Base-by-base conservation (phyloP, 2,888 invertebrate genomes). In the Drosophila merina region DNA sequence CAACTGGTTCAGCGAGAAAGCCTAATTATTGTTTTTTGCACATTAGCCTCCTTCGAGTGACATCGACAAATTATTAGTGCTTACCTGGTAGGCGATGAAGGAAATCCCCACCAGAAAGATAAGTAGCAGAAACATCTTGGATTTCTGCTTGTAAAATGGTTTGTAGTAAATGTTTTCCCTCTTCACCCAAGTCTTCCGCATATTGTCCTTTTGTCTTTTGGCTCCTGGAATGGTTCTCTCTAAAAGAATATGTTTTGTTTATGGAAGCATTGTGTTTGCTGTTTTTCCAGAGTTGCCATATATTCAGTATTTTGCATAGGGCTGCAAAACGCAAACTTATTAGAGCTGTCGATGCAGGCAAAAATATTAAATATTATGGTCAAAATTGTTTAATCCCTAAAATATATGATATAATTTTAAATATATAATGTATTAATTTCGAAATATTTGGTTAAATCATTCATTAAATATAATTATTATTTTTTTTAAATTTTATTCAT, bases 1-100 rank as follows among this genome's bases (percentile, higher is more conserved):
- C 74, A 92, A 79, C 82, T 92, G 90, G 75, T 91, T 92, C 66
- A 93, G 90, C 68, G 91, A 92, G 75, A 91, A 88, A 12, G 92
- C 88, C 84, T 93, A 91, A 45, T 71, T 63, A 74, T 71, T 33
- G 58, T 56, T 67, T 67, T 42, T 20, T 20, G 50, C 40, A 20
- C 1, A 54, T 56, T 52, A 55, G 44, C 56, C 28, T 7, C 45
- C 47, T 47, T 28, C 25, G n/a, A 31, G 20, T 45, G 30, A 10
- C 25, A 25, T 10, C 20, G 44, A 0, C 25, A 20, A 20, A 9
- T 10, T 28, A 2, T 6, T n/a, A 28, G 30, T 14, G 1, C 47
- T 31, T 33, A 88, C 82, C 82, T 83, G 82, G 52, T 83, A 83
- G 42, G 67, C 73, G 49, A 83, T 88, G 44, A 83, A 83, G 36